Base-by-base conservation (phyloP, 2,888 invertebrate species). In the Calliphora vomitoria region DNA sequence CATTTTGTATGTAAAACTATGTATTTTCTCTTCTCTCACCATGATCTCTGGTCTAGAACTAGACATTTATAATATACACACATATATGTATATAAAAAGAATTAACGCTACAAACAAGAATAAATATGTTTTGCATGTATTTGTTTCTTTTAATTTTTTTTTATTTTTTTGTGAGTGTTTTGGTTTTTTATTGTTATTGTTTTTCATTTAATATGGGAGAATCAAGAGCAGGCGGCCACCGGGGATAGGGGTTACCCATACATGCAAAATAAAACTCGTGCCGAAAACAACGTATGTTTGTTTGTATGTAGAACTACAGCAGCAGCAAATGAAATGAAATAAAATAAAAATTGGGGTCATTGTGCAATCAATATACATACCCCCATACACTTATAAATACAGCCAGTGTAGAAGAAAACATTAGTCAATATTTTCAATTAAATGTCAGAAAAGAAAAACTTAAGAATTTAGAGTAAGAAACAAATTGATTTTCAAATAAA, bases 301-400 rank as follows among this genome's bases (percentile, higher is more conserved):
- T 31, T 25, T 20, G 13, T 13, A 44, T 13, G 13, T 44, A 44
- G 13, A 44, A 44, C 44, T 13, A 44, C 38, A 72, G 47, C 55
- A 78, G 41, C 41, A 72, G 55, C 47, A 60, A n/a, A 74, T 10
- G 64, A 84, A 69, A 20, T 76, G 66, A 85, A 85, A 78, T 64
- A 60, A 75, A 47, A 78, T 44, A 38, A 79, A 83, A 84, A 79
- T 79, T 85, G 87, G 87, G 87, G 87, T 87, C 87, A 87, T 87
- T 87, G 87, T 87, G 87, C 87, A 87, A 87, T 85, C 87, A 87
- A 87, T 87, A 84, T 64, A 69, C 55, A 25, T 64, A 69, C 55
- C 38, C 4, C 50, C 8, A 68, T 68, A 25, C 41, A 69, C 41
- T 60, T 41, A 75, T n/a, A 47, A 68, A 62, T 35, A 6, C 62